Percentiles rank a stretch among this genome's conserved stretches.
These are phyloP conservation scores for Turdus rufiventris DNA, from an alignment of 2,113 vertebrate genomes.

Conservation along the genomic window DNA sequence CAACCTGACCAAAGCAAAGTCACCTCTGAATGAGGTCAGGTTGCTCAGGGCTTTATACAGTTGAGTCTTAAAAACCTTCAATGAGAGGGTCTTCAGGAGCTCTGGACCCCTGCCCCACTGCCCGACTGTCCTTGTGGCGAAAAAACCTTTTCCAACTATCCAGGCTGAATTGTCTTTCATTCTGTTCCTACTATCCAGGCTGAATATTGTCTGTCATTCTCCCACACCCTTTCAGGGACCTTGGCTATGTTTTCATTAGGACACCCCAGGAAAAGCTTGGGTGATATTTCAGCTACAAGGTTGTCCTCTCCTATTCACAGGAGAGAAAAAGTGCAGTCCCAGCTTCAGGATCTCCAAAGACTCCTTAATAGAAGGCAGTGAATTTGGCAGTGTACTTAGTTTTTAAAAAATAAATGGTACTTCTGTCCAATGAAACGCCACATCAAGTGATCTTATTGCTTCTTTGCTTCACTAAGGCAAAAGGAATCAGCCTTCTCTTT, in stretches of 20 bases:
- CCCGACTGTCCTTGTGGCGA: background rate
- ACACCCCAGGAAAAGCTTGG: background rate
- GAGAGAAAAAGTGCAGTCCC: background rate
- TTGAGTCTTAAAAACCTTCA: background rate
- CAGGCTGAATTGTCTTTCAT: background rate
- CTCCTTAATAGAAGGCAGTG: background rate
- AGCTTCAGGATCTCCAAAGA: background rate
- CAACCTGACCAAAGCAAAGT: background rate
- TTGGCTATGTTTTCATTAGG: background rate
- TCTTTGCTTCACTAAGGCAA: background rate
- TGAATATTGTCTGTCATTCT: background rate
- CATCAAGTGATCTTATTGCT: fast-evolving
- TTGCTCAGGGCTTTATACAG: background rate
- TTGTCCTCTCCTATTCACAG: background rate
- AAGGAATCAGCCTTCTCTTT: background rate
- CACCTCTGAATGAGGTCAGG: background rate
- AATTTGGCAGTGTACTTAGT: background rate
- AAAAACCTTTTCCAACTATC: background rate
- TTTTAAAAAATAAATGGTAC: background rate
- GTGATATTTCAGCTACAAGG: background rate
- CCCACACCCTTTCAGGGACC: fast-evolving
- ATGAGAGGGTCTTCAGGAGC: background rate
- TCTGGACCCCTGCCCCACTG: background rate
- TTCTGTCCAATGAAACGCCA: background rate
- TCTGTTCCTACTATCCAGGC: background rate